Evolutionary conservation across 2,888 invertebrate species (phyloP), one percentile per base, ranked within the genome.

Genomic region (Acanthosepion pharaonis): DNA sequence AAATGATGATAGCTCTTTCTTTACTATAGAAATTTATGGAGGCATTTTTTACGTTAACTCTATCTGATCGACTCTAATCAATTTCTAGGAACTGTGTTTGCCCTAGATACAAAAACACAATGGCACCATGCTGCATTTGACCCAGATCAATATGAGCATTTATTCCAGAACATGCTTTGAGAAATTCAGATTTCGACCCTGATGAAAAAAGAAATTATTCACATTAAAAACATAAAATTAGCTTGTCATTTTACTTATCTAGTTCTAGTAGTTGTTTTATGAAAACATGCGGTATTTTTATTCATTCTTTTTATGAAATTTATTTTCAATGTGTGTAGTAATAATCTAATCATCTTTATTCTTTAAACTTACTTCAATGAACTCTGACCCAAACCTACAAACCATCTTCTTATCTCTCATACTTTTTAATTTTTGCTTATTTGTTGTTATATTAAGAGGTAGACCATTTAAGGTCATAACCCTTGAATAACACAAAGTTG

Each of bases 41-140:
- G n/a, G 25, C 25, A 25, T 25, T 78, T 78, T 78, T n/a, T 23
- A 59, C 42, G 42, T 59, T 59, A 5, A 20, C 23, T 55, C 20
- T 55, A 55, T 55, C 4, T 15, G 55, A 4, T 55, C 18, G 4
- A 53, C 18, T 55, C 55, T 55, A 18, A 4, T 78, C 78, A n/a
- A 11, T 33, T 20, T 59, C 23, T 55, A 20, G 20, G 15, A 20
- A 55, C 55, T 55, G 55, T 55, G 59, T 78, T 78, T 78, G 78
- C n/a, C 78, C 78, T 78, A 78, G 78, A 78, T 78, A 78, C n/a
- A 78, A 78, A 78, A 78, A n/a, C 78, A 78, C 78, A 78, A 78
- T 78, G 78, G 78, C 78, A 78, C 78, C 78, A 78, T 78, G 78
- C 78, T 78, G 78, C 33, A 78, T 78, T 78, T 78, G 78, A 78